Conservation (phyloP, 2,113 vertebrate genomes). For the Meleagris gallopavo region DNA sequence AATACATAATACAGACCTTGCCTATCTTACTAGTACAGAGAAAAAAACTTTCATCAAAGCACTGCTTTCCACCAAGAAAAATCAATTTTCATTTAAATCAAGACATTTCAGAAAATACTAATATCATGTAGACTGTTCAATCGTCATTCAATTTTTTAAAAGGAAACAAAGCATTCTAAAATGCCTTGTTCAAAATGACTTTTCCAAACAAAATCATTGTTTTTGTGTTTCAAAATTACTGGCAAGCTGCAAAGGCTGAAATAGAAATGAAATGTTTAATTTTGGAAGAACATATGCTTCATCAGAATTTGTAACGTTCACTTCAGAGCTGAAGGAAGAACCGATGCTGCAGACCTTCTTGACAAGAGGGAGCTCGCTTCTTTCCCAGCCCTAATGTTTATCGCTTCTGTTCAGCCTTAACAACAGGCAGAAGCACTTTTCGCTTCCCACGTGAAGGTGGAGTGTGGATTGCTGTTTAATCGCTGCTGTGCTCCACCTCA, state of each 20-base stretch:
- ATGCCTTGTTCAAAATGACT: neutral
- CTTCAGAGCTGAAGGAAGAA: conserved; percentile 2
- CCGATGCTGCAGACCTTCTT: neutral
- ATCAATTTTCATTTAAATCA: conserved; percentile 11
- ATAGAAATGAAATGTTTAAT: conserved; percentile 65
- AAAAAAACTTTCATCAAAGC: neutral
- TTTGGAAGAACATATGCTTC: conserved; percentile 62
- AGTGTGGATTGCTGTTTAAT: neutral
- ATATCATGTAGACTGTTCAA: neutral
- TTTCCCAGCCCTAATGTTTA: conserved; percentile 36
- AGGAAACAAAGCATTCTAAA: neutral
- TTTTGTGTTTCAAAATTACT: conserved; percentile 31
- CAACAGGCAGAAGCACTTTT: neutral
- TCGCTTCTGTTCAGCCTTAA: neutral
- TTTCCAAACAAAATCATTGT: neutral
- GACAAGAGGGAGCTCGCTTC: neutral
- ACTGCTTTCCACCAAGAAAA: neutral
- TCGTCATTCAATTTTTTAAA: neutral
- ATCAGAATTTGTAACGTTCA: conserved; percentile 31
- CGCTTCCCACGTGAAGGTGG: neutral
- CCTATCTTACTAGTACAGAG: neutral
- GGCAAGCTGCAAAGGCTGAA: conserved; percentile 53
- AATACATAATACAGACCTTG: neutral
- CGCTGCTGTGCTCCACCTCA: neutral
- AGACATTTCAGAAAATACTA: neutral